Evolutionary conservation across 1,140 invertebrate genomes (phyloP).

Genomic region (Propsilocerus akamusi): DNA sequence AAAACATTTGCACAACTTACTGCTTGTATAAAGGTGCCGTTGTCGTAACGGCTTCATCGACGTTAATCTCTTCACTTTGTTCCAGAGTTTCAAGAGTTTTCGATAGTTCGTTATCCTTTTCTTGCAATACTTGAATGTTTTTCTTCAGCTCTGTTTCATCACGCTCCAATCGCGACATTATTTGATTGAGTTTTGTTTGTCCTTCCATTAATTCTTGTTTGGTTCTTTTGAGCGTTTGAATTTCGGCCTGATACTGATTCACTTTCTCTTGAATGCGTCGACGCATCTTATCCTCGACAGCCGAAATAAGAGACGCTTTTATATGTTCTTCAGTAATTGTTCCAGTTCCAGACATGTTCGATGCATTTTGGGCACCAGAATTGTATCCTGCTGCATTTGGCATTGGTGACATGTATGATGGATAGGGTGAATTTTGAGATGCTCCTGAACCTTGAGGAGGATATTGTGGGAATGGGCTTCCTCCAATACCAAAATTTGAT

Average conservation of each 20-base stretch:
- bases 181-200: conserved; percentile 61
- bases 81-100: conserved; percentile 59
- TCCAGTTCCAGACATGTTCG: conserved; percentile 27
- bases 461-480: conserved; percentile 11
- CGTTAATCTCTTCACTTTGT: conserved; percentile 64
- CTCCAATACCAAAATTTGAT: not conserved
- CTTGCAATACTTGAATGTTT: conserved; percentile 62
- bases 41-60: conserved; percentile 93
- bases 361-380: not conserved
- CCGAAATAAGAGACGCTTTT: conserved; percentile 78
- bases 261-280: conserved; percentile 72
- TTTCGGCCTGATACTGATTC: conserved; percentile 75
- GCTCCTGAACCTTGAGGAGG: conserved; percentile 6
- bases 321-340: conserved; percentile 93
- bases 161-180: conserved; percentile 61
- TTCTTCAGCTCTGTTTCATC: conserved; percentile 73
- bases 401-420: conserved; percentile 11
- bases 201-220: conserved; percentile 77
- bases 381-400: not conserved
- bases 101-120: conserved; percentile 74
- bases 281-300: conserved; percentile 85
- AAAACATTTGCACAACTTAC: conserved; percentile 29
- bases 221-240: conserved; percentile 75
- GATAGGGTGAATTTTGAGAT: conserved; percentile 14
- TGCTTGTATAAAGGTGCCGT: conserved; percentile 94